Conservation (phyloP, 2,888 invertebrate species). For the Ethmia dodecea region DNA sequence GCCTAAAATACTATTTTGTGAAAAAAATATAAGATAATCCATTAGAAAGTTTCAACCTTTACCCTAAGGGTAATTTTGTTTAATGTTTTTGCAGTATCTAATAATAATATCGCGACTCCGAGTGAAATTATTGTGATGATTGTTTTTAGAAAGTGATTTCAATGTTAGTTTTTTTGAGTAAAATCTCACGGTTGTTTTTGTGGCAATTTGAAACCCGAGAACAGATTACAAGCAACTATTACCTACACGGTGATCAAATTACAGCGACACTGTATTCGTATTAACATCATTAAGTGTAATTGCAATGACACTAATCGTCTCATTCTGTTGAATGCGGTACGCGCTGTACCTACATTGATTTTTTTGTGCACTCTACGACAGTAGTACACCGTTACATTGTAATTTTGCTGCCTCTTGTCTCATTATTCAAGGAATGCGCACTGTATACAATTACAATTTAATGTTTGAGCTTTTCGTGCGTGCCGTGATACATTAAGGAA, state of each 20-base stretch:
- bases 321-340: slow-evolving; percentile 32
- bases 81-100: no score
- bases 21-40: no score
- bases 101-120: no score
- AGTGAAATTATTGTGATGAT: no score
- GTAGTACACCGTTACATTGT: slow-evolving; percentile 34
- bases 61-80: no score
- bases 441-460: slow-evolving; percentile 25
- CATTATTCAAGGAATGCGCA: slow-evolving; percentile 28
- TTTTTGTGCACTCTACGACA: slow-evolving; percentile 30
- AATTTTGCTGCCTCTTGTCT: slow-evolving; percentile 35
- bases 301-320: slow-evolving; percentile 51
- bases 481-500: slow-evolving; percentile 29
- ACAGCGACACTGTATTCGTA: slow-evolving; percentile 35
- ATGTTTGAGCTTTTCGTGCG: slow-evolving; percentile 27
- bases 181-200: slow-evolving; percentile 40
- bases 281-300: slow-evolving; percentile 42
- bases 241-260: slow-evolving; percentile 36
- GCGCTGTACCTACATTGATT: slow-evolving; percentile 43
- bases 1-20: no score
- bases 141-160: slow-evolving; percentile 45
- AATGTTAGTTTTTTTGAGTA: slow-evolving; percentile 26
- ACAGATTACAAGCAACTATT: slow-evolving; percentile 27
- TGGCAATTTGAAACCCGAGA: slow-evolving; percentile 33
- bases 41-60: no score